Conservation (phyloP, 1,140 invertebrate genomes). For the Brachionus sp. region DNA sequence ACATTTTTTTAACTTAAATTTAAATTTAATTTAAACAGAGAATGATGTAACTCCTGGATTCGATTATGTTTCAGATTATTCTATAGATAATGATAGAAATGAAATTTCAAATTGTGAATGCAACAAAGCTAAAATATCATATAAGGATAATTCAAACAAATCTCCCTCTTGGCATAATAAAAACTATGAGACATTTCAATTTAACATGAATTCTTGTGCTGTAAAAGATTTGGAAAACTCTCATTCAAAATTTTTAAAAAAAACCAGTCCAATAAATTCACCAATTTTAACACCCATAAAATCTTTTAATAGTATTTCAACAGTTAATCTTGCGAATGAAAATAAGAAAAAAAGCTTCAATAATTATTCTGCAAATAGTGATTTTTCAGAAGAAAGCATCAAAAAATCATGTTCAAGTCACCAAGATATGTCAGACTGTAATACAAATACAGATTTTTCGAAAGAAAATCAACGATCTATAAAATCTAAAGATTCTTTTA, state of each 20-base stretch:
- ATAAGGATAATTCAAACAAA: slow-evolving; percentile 26
- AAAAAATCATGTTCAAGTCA: no score
- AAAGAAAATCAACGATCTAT: background rate
- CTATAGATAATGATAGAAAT: slow-evolving; percentile 22
- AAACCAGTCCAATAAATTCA: background rate
- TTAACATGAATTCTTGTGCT: background rate
- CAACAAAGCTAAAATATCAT: background rate
- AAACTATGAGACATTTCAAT: background rate
- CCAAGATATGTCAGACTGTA: no score
- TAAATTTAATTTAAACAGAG: background rate
- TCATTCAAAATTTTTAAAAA: background rate
- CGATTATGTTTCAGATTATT: slow-evolving; percentile 17
- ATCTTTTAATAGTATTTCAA: background rate
- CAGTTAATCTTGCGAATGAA: background rate
- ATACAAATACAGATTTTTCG: background rate
- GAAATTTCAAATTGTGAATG: slow-evolving; percentile 19
- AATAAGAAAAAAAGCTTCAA: no score
- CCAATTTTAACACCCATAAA: background rate
- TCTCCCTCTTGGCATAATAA: background rate
- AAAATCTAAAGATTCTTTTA: background rate
- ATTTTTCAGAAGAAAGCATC: no score
- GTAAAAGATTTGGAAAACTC: background rate
- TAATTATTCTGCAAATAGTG: no score
- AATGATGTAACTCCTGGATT: background rate
- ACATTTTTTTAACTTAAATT: background rate